These are phyloP conservation scores for Paedocypris micromegethes DNA, from an alignment of 2,797 vertebrate genomes.

Conservation along the genomic window DNA sequence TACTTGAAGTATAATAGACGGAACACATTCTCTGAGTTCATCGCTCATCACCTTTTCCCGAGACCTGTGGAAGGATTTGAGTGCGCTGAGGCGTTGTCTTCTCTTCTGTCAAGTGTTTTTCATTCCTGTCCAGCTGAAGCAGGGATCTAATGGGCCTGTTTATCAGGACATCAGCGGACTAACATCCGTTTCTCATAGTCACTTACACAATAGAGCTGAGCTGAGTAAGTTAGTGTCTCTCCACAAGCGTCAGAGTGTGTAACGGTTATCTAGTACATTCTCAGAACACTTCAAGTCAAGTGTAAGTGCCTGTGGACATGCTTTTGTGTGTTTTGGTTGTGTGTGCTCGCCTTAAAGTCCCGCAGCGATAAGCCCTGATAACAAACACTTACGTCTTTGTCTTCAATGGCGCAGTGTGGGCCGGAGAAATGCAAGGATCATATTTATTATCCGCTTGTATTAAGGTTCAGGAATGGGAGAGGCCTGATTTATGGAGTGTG, in stretches of 20 bases:
- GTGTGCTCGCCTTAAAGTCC: slow-evolving; percentile 10
- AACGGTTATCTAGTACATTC: slow-evolving; percentile 40
- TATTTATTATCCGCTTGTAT: not conserved
- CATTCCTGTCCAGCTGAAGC: slow-evolving; percentile 32
- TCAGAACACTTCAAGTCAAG: slow-evolving; percentile 23
- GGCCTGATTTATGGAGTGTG: not conserved
- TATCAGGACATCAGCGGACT: slow-evolving; percentile 40
- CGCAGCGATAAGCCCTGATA: slow-evolving; percentile 11
- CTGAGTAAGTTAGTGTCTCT: slow-evolving; percentile 29
- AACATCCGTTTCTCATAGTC: slow-evolving; percentile 49
- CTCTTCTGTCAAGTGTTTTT: slow-evolving; percentile 35
- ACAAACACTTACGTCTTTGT: slow-evolving; percentile 12
- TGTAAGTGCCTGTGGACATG: slow-evolving; percentile 7
- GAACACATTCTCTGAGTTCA: slow-evolving; percentile 6
- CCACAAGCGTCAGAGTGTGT: slow-evolving; percentile 15
- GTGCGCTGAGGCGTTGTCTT: slow-evolving; percentile 30
- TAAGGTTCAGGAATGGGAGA: slow-evolving; percentile 4
- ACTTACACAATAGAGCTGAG: slow-evolving; percentile 42
- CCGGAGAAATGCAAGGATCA: not conserved
- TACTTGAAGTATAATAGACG: too few relatives aligned
- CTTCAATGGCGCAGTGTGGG: not conserved
- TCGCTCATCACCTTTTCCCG: slow-evolving; percentile 23
- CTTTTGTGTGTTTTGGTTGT: not conserved
- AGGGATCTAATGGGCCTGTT: slow-evolving; percentile 44
- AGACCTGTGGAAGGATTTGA: slow-evolving; percentile 18